These are phyloP conservation scores for Pelecanus crispus DNA, from an alignment of 2,113 vertebrate genomes.

Conservation along the genomic window DNA sequence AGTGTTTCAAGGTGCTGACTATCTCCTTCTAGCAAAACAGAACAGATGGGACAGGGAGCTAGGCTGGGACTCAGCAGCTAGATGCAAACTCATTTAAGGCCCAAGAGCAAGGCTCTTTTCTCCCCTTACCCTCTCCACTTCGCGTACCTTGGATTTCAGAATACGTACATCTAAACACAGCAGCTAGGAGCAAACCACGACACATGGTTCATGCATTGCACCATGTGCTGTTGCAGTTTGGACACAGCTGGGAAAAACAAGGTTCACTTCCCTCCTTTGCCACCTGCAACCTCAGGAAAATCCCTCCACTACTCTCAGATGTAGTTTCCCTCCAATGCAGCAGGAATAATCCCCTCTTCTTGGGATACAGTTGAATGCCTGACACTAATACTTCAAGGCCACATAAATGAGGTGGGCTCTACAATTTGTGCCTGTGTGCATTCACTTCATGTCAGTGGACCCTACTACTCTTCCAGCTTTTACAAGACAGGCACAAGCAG, in stretches of 20 bases:
- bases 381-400: too few relatives aligned
- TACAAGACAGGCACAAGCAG: not conserved
- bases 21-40: constrained; percentile 8
- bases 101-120: not conserved
- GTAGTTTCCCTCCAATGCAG: not conserved
- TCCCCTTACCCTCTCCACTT: not conserved
- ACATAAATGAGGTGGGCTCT: not conserved
- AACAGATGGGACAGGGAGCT: not conserved
- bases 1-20: constrained; percentile 46
- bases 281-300: not conserved
- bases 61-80: not conserved
- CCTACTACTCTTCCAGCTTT: not conserved
- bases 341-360: not conserved
- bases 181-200: not conserved
- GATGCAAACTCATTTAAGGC: not conserved
- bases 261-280: not conserved
- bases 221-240: not conserved
- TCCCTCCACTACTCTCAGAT: not conserved
- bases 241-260: not conserved
- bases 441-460: too few relatives aligned
- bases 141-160: not conserved
- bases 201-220: not conserved
- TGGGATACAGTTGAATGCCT: not conserved
- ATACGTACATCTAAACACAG: not conserved
- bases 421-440: not conserved